phyloP scores from a whole-genome alignment of 2,888 invertebrate genomes.

The Phasia obesa region DNA sequence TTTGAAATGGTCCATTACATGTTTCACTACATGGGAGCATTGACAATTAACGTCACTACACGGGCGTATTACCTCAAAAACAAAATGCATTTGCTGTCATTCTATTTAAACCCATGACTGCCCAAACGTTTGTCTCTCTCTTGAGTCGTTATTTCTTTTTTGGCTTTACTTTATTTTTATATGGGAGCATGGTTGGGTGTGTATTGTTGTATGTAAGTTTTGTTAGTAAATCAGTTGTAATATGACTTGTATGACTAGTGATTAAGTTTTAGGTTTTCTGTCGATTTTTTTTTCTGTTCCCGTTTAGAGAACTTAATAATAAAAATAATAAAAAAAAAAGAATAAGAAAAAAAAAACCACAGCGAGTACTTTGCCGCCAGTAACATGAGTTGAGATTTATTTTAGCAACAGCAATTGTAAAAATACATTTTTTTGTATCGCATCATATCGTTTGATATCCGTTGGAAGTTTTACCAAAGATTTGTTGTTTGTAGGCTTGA shows the following conservation, averaged over 20 bases:
- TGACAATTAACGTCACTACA: slow-evolving; percentile 70
- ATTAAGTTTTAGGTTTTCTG: slow-evolving; percentile 57
- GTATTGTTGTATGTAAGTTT: slow-evolving; percentile 26
- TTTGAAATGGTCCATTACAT: slow-evolving; percentile 57
- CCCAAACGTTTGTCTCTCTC: not conserved
- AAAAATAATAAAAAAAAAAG: not conserved
- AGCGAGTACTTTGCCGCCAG: slow-evolving; percentile 45
- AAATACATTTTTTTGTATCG: not conserved
- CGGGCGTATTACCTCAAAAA: slow-evolving; percentile 67
- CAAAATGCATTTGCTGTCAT: slow-evolving; percentile 61
- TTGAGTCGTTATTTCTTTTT: slow-evolving; percentile 15
- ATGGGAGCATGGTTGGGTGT: not conserved
- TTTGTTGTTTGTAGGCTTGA: slow-evolving; percentile 41
- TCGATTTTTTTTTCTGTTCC: slow-evolving; percentile 6
- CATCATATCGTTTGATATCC: slow-evolving; percentile 17
- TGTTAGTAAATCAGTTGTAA: slow-evolving; percentile 69
- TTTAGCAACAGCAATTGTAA: slow-evolving; percentile 41
- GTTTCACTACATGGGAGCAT: slow-evolving; percentile 65
- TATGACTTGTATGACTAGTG: slow-evolving; percentile 69
- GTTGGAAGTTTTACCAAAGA: slow-evolving; percentile 38
- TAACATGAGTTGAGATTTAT: slow-evolving; percentile 49
- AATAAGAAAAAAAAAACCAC: slow-evolving; percentile 13
- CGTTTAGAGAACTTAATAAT: slow-evolving; percentile 35
- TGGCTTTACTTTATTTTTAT: slow-evolving; percentile 8
- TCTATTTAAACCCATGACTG: slow-evolving; percentile 44